Percentiles rank a stretch among this genome's conserved stretches.
Evolutionary conservation across 2,888 invertebrate species (phyloP).

Genomic region (Pseudococcus longispinus): DNA sequence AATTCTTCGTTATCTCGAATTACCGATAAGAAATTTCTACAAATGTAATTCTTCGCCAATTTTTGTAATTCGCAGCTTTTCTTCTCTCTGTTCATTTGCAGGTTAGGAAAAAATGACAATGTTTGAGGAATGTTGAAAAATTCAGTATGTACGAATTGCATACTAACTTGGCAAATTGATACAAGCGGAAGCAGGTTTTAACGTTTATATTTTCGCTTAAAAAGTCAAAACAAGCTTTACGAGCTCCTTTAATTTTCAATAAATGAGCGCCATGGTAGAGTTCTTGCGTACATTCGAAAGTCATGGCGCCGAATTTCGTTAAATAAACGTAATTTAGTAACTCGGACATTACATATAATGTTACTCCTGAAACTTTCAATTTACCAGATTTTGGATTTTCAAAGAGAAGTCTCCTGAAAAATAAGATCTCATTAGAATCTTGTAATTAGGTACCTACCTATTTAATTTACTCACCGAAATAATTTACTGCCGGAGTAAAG

Average conservation of each 20-base stretch:
- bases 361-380: constrained; percentile 3
- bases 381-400: constrained; percentile 21
- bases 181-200: constrained; percentile 40
- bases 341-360: constrained; percentile 46
- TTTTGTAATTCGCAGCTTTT: constrained; percentile 30
- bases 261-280: constrained; percentile 49
- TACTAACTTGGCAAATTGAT: constrained; percentile 47
- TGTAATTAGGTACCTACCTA: no score
- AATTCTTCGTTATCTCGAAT: constrained; percentile 50
- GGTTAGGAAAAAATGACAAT: background rate
- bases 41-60: constrained; percentile 49
- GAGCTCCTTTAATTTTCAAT: constrained; percentile 52
- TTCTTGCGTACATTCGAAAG: constrained; percentile 52
- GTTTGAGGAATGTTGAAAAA: background rate
- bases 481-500: constrained; percentile 49
- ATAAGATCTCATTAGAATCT: no score
- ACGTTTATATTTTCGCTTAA: constrained; percentile 47
- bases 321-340: constrained; percentile 51
- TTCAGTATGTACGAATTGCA: background rate
- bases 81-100: constrained; percentile 25
- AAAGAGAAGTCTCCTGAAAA: constrained; percentile 25
- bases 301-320: constrained; percentile 49
- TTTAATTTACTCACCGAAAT: background rate
- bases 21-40: constrained; percentile 46
- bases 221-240: constrained; percentile 45